These are phyloP conservation scores for Epinephelus coioides DNA, from an alignment of 2,797 vertebrate species.

Conservation along the genomic window DNA sequence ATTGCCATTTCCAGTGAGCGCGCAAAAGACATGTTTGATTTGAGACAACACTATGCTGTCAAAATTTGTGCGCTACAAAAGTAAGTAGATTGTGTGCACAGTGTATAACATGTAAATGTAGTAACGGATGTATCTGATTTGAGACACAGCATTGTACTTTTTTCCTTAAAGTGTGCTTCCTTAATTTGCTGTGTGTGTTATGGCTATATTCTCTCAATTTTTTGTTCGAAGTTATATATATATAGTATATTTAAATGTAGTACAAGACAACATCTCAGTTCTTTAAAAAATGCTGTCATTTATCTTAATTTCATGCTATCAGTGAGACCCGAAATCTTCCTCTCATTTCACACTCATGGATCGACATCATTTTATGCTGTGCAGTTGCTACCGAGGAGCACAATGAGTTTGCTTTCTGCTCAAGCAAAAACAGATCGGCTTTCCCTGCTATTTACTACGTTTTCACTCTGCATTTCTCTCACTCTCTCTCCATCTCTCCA, in stretches of 20 bases:
- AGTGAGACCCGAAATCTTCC: conserved; percentile 9
- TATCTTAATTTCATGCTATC: conserved; percentile 4
- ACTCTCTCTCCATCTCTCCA: conserved; percentile 42
- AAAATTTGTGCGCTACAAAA: no score
- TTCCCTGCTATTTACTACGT: conserved; percentile 38
- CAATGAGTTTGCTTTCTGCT: conserved; percentile 48
- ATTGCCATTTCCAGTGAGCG: no score
- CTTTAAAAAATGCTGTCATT: conserved; percentile 1
- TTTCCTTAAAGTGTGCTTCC: no score
- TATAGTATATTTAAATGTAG: no score
- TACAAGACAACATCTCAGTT: not conserved
- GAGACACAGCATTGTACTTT: no score
- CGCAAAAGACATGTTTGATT: no score
- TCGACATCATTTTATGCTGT: conserved; percentile 30
- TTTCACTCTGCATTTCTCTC: conserved; percentile 22
- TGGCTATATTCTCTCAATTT: not conserved
- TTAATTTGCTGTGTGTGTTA: not conserved
- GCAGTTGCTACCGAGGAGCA: conserved; percentile 19
- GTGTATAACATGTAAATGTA: no score
- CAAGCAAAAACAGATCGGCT: conserved; percentile 43
- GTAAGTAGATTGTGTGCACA: no score
- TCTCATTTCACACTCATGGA: conserved; percentile 33
- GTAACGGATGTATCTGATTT: no score
- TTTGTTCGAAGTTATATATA: no score
- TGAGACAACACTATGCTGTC: no score